Conservation (phyloP, 2,113 vertebrate genomes). For the Zosterops japonicus region DNA sequence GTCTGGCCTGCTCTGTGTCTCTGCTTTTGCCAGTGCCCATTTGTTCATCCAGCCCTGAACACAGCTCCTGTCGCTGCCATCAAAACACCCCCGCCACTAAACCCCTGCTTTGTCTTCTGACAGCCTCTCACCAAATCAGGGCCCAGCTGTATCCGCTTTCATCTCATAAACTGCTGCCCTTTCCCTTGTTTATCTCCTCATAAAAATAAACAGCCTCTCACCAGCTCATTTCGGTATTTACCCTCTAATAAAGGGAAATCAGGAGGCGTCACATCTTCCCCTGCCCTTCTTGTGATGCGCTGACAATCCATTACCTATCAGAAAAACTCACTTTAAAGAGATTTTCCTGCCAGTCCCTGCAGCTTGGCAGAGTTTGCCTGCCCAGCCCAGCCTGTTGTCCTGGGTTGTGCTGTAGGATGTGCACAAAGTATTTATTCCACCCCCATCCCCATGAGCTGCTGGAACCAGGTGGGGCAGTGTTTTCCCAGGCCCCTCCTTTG, state of each 20-base stretch:
- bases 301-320: too few species aligned
- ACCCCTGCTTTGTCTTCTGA: background rate
- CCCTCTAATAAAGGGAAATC: background rate
- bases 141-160: background rate
- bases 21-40: rapidly evolving
- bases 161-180: background rate
- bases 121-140: background rate
- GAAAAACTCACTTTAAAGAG: background rate
- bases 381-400: background rate
- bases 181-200: background rate
- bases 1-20: rapidly evolving
- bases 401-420: too few species aligned
- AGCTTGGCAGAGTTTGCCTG: background rate
- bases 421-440: too few species aligned
- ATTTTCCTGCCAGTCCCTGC: background rate
- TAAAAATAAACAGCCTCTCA: background rate
- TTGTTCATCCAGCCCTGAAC: rapidly evolving
- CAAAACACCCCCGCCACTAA: background rate
- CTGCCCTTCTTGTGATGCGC: background rate
- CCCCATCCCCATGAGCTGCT: too few species aligned
- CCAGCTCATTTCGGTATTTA: background rate
- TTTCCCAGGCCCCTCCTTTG: too few species aligned
- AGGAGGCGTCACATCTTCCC: rapidly evolving
- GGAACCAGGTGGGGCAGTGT: too few species aligned
- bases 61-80: background rate